Conservation (phyloP, 2,113 vertebrate species). For the Cettia cetti region DNA sequence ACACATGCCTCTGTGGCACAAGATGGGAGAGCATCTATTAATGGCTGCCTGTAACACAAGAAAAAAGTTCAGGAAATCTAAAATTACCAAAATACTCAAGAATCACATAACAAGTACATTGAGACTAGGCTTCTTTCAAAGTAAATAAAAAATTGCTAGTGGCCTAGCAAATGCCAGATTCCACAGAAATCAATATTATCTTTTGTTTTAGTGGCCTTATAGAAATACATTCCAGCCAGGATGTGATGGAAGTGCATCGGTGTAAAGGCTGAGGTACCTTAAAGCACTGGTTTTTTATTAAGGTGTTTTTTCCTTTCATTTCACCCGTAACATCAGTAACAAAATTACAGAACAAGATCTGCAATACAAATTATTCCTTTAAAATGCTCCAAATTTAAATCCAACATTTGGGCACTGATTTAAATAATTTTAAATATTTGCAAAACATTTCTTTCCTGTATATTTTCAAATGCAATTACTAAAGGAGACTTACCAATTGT, state of each 20-base stretch:
- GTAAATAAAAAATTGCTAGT: neutral
- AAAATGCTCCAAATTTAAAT: neutral
- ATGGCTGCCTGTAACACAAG: slow-evolving; percentile 75
- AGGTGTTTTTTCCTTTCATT: neutral
- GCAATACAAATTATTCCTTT: neutral
- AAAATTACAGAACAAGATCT: neutral
- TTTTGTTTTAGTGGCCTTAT: neutral
- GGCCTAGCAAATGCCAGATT: neutral
- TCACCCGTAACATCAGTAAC: neutral
- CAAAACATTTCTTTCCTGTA: neutral
- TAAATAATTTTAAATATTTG: neutral
- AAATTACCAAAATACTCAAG: neutral
- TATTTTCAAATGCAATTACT: neutral
- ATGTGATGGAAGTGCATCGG: neutral
- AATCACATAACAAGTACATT: neutral
- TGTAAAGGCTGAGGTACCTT: neutral
- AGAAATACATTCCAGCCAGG: neutral
- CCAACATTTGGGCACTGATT: neutral
- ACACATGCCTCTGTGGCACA: slow-evolving; percentile 84
- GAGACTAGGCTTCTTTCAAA: neutral
- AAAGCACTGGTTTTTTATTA: neutral
- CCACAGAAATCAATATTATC: neutral
- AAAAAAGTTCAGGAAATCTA: neutral
- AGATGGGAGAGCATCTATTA: slow-evolving; percentile 79
- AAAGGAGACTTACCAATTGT: slow-evolving; percentile 75